A percentile compares a stretch with the other conserved stretches of the same genome.
Evolutionary conservation across 2,888 invertebrate genomes (phyloP).

Genomic region (Eristalinus sepulchralis): DNA sequence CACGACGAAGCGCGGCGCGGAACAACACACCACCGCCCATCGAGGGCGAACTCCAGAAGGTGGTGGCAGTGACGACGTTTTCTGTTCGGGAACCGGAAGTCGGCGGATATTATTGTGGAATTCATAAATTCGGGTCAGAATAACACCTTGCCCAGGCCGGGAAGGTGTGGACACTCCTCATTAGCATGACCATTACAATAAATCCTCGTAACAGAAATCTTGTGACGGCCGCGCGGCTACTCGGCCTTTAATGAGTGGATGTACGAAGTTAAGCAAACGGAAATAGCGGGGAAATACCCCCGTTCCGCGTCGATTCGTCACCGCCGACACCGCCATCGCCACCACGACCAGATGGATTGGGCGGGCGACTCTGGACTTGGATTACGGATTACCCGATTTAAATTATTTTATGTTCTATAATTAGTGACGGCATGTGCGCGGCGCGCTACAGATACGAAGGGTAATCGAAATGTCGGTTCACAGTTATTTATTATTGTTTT

Average conservation of each 20-base stretch:
- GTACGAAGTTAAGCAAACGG: constrained; percentile 40
- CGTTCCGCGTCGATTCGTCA: constrained; percentile 31
- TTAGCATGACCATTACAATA: constrained; percentile 56
- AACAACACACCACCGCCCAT: not conserved
- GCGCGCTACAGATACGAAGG: not conserved
- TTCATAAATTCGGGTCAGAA: constrained; percentile 37
- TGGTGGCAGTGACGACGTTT: not conserved
- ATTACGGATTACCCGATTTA: constrained; percentile 38
- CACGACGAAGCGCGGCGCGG: constrained; percentile 13
- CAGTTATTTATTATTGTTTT: constrained; percentile 27
- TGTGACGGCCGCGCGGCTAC: constrained; percentile 23
- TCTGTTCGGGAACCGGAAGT: constrained; percentile 52
- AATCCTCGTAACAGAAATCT: constrained; percentile 48
- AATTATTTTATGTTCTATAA: constrained; percentile 44
- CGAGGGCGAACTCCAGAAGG: not conserved
- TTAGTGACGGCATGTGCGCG: constrained; percentile 38
- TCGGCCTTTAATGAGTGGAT: constrained; percentile 12
- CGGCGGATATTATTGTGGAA: constrained; percentile 40
- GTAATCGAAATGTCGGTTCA: constrained; percentile 52
- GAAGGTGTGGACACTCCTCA: constrained; percentile 47
- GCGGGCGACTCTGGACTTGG: not conserved
- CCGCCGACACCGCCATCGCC: not conserved
- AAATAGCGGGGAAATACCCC: constrained; percentile 44
- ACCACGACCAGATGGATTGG: not conserved
- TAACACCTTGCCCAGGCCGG: constrained; percentile 18